phyloP scores from a whole-genome alignment of 2,888 invertebrate genomes.

The Bellardia pandia region DNA sequence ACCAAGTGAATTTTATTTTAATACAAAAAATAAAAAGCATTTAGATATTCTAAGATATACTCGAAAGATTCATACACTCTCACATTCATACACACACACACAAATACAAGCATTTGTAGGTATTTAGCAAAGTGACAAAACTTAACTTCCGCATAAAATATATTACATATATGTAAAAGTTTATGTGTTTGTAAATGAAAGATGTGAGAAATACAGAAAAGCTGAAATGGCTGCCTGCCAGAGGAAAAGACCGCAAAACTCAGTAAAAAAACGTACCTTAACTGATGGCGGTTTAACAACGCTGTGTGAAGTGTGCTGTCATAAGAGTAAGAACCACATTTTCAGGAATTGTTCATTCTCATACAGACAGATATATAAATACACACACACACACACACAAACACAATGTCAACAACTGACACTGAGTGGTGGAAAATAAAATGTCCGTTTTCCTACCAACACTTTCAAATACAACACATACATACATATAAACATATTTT shows the following conservation, averaged over 20 bases:
- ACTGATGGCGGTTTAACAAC: conserved; percentile 71
- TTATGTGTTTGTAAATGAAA: neutral
- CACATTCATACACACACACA: neutral
- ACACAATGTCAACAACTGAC: conserved; percentile 47
- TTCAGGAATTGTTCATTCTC: conserved; percentile 39
- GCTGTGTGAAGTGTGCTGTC: conserved; percentile 72
- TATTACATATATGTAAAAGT: neutral
- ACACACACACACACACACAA: neutral
- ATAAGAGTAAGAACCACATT: conserved; percentile 69
- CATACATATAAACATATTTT: conserved; percentile 9
- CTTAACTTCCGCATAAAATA: conserved; percentile 54
- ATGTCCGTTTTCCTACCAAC: conserved; percentile 62
- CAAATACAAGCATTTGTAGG: neutral
- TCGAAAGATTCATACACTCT: neutral
- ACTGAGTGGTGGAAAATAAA: conserved; percentile 68
- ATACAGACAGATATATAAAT: conserved; percentile 38
- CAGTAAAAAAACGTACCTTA: conserved; percentile 61
- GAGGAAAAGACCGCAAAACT: conserved; percentile 64
- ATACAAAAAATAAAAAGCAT: conserved; percentile 28
- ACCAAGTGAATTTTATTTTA: conserved; percentile 24
- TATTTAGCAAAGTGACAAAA: conserved; percentile 59
- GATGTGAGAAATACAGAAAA: conserved; percentile 16
- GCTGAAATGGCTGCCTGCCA: conserved; percentile 68
- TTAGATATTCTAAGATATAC: conserved; percentile 37
- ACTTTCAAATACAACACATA: conserved; percentile 27